phyloP scores from a whole-genome alignment of 2,888 invertebrate genomes.

The Lasioglossum leucozonium region DNA sequence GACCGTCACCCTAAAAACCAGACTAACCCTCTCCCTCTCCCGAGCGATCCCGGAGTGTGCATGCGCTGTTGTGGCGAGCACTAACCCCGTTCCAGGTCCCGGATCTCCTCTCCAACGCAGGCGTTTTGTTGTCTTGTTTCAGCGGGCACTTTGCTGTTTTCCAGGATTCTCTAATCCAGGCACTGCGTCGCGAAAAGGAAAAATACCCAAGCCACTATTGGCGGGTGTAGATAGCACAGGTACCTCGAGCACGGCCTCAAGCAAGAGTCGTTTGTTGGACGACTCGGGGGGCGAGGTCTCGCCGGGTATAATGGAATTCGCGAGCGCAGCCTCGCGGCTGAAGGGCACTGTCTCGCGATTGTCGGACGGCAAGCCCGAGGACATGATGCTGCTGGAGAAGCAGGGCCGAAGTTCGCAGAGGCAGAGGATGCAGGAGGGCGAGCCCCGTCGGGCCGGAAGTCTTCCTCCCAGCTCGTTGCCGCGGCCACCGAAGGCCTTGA shows the following conservation, averaged over 20 bases:
- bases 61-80: constrained; percentile 85
- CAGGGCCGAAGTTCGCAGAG: constrained; percentile 92
- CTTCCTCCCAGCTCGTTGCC: constrained; percentile 91
- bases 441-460: constrained; percentile 85
- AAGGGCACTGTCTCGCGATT: constrained; percentile 78
- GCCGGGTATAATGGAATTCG: constrained; percentile 83
- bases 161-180: constrained; percentile 92
- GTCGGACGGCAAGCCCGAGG: constrained; percentile 87
- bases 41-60: constrained; percentile 78
- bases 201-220: constrained; percentile 91
- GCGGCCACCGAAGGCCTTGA: constrained; percentile 88
- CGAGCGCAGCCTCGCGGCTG: constrained; percentile 76
- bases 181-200: constrained; percentile 91
- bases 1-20: constrained; percentile 45
- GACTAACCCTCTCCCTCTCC: constrained; percentile 63
- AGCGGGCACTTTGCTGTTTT: constrained; percentile 94
- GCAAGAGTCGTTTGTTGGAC: constrained; percentile 82
- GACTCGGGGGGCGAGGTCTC: constrained; percentile 78
- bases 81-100: constrained; percentile 85
- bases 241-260: constrained; percentile 82
- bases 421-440: constrained; percentile 87
- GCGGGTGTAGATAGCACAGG: constrained; percentile 87
- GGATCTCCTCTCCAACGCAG: constrained; percentile 84
- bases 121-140: constrained; percentile 87
- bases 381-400: constrained; percentile 90